phyloP scores from a whole-genome alignment of 2,113 vertebrate genomes.

The Tetrao urogallus region DNA sequence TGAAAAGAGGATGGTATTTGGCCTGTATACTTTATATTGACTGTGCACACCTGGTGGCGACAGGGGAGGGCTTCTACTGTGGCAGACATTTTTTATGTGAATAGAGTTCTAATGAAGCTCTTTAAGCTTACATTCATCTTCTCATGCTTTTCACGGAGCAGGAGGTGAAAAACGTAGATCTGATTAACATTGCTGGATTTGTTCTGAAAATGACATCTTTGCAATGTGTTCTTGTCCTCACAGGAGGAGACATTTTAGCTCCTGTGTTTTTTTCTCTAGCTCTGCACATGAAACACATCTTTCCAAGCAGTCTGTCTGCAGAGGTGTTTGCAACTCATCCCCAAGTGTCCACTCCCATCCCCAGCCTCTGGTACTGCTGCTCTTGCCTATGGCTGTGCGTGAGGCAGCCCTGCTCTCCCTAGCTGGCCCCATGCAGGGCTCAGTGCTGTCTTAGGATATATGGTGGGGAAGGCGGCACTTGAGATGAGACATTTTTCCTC shows the following conservation, averaged over 20 bases:
- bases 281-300: not conserved
- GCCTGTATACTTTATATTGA: not conserved
- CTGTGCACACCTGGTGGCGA: not conserved
- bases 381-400: not conserved
- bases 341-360: not conserved
- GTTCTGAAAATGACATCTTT: not conserved
- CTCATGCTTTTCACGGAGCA: not conserved
- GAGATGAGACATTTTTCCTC: accelerated
- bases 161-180: slow-evolving; percentile 3
- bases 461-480: not conserved
- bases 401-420: not conserved
- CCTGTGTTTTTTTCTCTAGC: not conserved
- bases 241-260: not conserved
- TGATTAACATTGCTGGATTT: not conserved
- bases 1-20: not conserved
- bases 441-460: not conserved
- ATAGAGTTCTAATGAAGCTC: slow-evolving; percentile 25
- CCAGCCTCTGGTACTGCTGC: not conserved
- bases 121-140: slow-evolving; percentile 1
- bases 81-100: not conserved
- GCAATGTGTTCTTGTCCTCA: not conserved
- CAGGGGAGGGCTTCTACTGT: not conserved
- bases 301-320: not conserved
- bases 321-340: not conserved
- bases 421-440: not conserved